Evolutionary conservation across 2,113 vertebrate species (phyloP), one percentile per base, ranked within the genome.

Genomic region (Ardeotis arabs): DNA sequence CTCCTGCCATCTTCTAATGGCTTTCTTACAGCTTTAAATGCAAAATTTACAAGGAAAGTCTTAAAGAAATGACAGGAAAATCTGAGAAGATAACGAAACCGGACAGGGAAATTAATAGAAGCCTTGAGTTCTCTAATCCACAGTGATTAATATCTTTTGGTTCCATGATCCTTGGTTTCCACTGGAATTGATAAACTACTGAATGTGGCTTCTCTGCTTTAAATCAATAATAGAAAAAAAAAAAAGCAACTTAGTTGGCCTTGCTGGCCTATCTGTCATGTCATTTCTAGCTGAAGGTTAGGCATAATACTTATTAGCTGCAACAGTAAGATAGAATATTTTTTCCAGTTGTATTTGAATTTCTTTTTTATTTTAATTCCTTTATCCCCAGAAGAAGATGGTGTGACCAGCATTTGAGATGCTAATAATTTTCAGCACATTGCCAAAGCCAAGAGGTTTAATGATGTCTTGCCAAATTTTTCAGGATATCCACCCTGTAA

Each of bases 1-100:
- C 97, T 97, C 95, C 97, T 98, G 97, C 98, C 98, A 98, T 98
- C 97, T 95, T 97, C 92, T 97, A 98, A 98, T 97, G 97, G 98
- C 96, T 91, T 59, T 47, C 84, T 96, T 76, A 56, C 91, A 92
- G 93, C 96, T 97, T 90, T 35, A 95, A 96, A 97, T 73, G 95
- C 95, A 97, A 90, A 98, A 97, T 97, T 97, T 97, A 97, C 97
- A 97, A 87, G 96, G 96, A 91, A 98, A 98, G 97, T 75, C 96
- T 98, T 95, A 92, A 95, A 95, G 95, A 96, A 98, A 95, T 97
- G 98, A 98, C 97, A 98, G 95, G 97, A 96, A 98, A 98, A 97
- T 97, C 97, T 98, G 95, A 96, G 95, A 95, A 98, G 98, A 98
- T 98, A 98, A 97, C 90, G 19, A 94, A 97, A 91, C 96, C 55